phyloP scores from a whole-genome alignment of 2,888 invertebrate species.

The Nebria salina region DNA sequence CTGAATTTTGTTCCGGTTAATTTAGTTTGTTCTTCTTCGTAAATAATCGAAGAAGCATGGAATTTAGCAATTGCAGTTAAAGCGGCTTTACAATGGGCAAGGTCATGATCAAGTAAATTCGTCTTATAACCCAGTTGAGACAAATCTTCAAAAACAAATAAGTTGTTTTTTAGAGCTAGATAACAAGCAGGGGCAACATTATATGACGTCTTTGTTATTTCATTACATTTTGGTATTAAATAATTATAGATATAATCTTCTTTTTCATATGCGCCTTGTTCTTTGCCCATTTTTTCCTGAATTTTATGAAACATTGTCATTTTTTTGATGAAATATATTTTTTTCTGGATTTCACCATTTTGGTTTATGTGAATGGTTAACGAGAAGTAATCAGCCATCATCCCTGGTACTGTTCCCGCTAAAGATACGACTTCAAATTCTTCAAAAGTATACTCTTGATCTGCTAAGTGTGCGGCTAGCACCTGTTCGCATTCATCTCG shows the following conservation, averaged over 20 bases:
- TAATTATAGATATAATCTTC: conserved; percentile 48
- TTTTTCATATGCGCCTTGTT: conserved; percentile 45
- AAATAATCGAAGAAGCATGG: conserved; percentile 57
- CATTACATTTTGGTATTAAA: conserved; percentile 46
- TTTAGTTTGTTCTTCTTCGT: conserved; percentile 52
- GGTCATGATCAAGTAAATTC: conserved; percentile 46
- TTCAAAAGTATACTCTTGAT: conserved; percentile 22
- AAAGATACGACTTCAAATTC: conserved; percentile 31
- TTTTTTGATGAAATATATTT: conserved; percentile 34
- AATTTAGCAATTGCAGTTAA: conserved; percentile 54
- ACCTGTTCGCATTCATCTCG: conserved; percentile 6
- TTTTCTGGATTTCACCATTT: background rate
- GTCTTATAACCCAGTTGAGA: conserved; percentile 51
- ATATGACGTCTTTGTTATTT: conserved; percentile 27
- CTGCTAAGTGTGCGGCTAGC: conserved; percentile 23
- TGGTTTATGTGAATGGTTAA: conserved; percentile 36
- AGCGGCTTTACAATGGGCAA: conserved; percentile 50
- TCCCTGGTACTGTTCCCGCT: conserved; percentile 40
- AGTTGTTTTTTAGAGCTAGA: conserved; percentile 54
- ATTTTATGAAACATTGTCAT: conserved; percentile 40
- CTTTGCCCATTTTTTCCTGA: conserved; percentile 41
- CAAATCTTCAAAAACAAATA: conserved; percentile 61
- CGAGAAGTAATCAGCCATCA: conserved; percentile 49
- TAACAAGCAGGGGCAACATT: conserved; percentile 57
- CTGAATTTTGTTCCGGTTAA: conserved; percentile 49